phyloP scores from a whole-genome alignment of 2,797 vertebrate species.

The Pangasius djambal region DNA sequence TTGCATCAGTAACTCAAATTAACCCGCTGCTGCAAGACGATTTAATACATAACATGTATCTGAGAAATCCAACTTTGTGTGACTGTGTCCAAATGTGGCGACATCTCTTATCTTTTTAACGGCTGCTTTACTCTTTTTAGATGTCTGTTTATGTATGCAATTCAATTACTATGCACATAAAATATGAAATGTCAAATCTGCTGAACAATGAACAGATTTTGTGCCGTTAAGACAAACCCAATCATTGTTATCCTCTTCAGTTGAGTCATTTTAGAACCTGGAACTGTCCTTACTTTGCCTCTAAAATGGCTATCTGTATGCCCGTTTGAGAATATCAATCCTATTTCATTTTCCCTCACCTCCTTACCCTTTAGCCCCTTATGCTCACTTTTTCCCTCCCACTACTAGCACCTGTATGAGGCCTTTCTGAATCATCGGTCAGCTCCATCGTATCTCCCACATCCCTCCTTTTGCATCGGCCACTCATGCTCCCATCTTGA shows the following conservation, averaged over 20 bases:
- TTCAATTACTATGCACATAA: not conserved
- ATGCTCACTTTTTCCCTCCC: conserved; percentile 4
- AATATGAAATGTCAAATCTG: not conserved
- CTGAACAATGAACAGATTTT: not conserved
- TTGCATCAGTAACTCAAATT: not conserved
- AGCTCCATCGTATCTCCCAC: conserved; percentile 32
- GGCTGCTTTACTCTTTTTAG: not conserved
- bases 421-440: conserved; percentile 66
- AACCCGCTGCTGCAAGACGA: not conserved
- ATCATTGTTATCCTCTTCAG: not conserved
- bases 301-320: not conserved
- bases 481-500: conserved; percentile 61
- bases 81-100: not conserved
- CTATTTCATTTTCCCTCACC: conserved; percentile 48
- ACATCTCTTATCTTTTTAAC: not conserved
- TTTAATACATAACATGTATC: conserved; percentile 2
- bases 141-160: not conserved
- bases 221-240: not conserved
- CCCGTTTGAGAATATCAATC: conserved; percentile 49
- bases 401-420: conserved; percentile 50
- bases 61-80: not conserved
- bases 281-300: conserved; percentile 23
- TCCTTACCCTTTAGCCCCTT: not conserved
- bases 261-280: not conserved
- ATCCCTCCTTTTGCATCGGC: conserved; percentile 45